phyloP scores from a whole-genome alignment of 2,113 vertebrate genomes.

The Rhipidura dahli region DNA sequence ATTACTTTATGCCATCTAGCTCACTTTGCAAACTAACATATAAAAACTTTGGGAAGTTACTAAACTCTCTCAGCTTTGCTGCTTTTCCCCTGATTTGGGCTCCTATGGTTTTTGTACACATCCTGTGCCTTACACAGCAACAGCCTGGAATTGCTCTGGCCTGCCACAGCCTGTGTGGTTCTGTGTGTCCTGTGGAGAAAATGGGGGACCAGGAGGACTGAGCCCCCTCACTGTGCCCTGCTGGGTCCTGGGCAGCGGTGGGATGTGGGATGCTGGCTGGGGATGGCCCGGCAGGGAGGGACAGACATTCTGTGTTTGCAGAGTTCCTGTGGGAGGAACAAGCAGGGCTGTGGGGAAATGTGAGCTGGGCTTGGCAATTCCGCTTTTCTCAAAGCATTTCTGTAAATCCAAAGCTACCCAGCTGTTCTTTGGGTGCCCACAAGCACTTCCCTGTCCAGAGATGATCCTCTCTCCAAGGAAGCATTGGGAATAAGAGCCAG shows the following conservation, averaged over 20 bases:
- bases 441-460: not conserved
- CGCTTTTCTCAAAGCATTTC: not conserved
- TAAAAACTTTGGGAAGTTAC: no score
- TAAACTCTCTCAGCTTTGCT: no score
- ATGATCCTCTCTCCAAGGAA: not conserved
- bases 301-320: not conserved
- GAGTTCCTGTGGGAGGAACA: not conserved
- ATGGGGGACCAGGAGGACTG: not conserved
- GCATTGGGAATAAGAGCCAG: not conserved
- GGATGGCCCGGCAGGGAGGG: not conserved
- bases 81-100: no score
- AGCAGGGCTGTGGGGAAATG: not conserved
- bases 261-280: not conserved
- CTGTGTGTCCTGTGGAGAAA: not conserved
- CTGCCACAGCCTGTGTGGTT: accelerated
- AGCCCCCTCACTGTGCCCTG: accelerated
- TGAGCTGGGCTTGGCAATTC: not conserved
- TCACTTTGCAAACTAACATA: no score
- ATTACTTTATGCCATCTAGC: no score
- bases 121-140: no score
- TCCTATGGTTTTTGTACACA: no score
- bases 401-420: not conserved
- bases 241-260: not conserved
- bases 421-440: not conserved
- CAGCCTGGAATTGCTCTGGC: not conserved